A percentile compares a stretch with the other conserved stretches of the same genome.
Evolutionary conservation across 2,113 vertebrate genomes (phyloP).

Genomic region (Oryzias woworae): DNA sequence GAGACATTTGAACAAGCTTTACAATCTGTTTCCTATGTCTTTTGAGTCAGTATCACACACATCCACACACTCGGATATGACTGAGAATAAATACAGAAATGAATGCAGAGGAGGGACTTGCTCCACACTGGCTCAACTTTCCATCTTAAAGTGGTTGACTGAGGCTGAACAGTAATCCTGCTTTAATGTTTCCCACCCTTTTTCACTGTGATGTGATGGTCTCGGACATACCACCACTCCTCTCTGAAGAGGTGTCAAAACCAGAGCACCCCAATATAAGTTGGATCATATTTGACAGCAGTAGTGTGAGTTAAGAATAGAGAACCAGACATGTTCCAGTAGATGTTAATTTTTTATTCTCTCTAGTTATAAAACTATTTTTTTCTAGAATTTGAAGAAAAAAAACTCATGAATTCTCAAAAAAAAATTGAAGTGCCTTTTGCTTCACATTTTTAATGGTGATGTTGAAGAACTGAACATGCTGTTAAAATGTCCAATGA

Average conservation of each 20-base stretch:
- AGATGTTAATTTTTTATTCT: conserved; percentile 15
- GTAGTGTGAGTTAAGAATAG: conserved; percentile 36
- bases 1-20: no score
- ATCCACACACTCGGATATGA: conserved; percentile 30
- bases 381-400: neutral
- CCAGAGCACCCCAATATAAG: conserved; percentile 36
- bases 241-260: conserved; percentile 65
- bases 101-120: conserved; percentile 49
- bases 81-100: conserved; percentile 42
- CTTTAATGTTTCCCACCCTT: conserved; percentile 69
- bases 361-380: conserved; percentile 5
- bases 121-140: conserved; percentile 60
- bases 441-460: no score
- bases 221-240: conserved; percentile 48
- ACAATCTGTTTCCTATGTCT: conserved; percentile 1
- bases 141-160: conserved; percentile 66
- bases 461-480: no score
- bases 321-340: conserved; percentile 1
- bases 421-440: no score
- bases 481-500: no score
- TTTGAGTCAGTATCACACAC: conserved; percentile 4
- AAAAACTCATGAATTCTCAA: neutral
- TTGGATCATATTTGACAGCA: conserved; percentile 38
- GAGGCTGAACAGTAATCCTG: conserved; percentile 68
- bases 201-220: conserved; percentile 60